Conservation (phyloP, 2,888 invertebrate genomes). For the Dioctria linearis region DNA sequence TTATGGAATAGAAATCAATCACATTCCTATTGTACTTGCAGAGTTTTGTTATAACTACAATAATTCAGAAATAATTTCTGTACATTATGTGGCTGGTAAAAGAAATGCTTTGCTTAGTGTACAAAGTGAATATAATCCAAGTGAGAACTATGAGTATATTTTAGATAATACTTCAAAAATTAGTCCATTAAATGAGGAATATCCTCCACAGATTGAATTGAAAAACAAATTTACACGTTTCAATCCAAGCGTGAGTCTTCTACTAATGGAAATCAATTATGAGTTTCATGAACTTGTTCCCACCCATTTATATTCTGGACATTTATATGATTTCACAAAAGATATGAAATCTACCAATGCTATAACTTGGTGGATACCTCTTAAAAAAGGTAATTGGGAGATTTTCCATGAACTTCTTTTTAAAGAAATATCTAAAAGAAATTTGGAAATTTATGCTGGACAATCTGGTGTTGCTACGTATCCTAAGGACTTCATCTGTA, state of each 20-base stretch:
- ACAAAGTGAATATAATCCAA: slow-evolving; percentile 10
- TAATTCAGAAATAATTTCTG: not conserved
- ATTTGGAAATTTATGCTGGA: slow-evolving; percentile 16
- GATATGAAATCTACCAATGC: not conserved
- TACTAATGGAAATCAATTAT: not conserved
- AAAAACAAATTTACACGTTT: not conserved
- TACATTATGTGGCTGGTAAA: not conserved
- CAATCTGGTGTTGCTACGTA: not conserved
- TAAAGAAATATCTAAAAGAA: not conserved
- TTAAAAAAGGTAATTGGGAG: slow-evolving; percentile 15
- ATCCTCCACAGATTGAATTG: not conserved
- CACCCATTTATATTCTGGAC: not conserved
- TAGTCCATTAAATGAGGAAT: not conserved
- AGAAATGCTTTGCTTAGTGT: not conserved
- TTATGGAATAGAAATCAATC: not conserved
- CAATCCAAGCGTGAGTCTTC: not conserved
- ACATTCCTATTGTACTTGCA: not conserved
- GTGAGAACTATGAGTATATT: not conserved
- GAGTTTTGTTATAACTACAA: slow-evolving; percentile 22
- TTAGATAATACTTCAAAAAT: not conserved
- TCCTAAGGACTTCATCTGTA: not conserved
- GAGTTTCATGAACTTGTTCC: not conserved
- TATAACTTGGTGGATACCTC: slow-evolving; percentile 21
- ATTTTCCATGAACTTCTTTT: not conserved
- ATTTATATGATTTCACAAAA: not conserved